These are phyloP conservation scores for Nothoprocta pentlandii DNA, from an alignment of 2,113 vertebrate species.

Conservation along the genomic window DNA sequence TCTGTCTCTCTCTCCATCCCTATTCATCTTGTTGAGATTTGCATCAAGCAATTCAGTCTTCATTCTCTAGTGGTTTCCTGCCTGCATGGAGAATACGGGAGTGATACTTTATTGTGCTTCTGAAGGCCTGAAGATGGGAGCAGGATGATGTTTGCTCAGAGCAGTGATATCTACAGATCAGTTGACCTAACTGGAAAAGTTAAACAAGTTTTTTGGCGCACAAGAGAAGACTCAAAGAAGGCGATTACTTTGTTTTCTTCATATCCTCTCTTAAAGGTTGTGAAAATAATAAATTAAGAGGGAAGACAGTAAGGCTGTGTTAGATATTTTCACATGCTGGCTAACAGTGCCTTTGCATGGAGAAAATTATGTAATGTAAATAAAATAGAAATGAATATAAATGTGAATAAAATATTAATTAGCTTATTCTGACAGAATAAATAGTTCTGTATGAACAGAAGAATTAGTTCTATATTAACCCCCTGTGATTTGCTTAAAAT, in stretches of 20 bases:
- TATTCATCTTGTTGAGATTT: neutral
- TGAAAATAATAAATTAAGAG: neutral
- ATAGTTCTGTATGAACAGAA: neutral
- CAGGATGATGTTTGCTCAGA: neutral
- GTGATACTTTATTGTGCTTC: neutral
- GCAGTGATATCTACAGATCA: neutral
- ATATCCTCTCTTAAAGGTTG: neutral
- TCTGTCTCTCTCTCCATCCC: neutral
- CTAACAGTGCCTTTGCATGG: neutral
- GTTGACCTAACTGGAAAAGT: neutral
- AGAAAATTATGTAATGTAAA: neutral
- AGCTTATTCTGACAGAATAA: neutral
- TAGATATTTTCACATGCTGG: neutral
- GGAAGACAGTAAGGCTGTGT: no score
- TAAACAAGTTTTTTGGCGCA: neutral
- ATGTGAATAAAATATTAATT: neutral
- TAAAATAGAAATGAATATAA: neutral
- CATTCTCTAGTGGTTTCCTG: neutral
- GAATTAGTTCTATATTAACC: neutral
- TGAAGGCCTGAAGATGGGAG: neutral
- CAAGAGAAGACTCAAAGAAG: neutral
- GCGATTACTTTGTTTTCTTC: neutral
- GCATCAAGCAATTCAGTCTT: neutral
- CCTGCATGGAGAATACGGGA: neutral
- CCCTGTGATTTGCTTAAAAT: neutral